Conservation (phyloP, 1,140 invertebrate genomes). For the Heterodera carotae region DNA sequence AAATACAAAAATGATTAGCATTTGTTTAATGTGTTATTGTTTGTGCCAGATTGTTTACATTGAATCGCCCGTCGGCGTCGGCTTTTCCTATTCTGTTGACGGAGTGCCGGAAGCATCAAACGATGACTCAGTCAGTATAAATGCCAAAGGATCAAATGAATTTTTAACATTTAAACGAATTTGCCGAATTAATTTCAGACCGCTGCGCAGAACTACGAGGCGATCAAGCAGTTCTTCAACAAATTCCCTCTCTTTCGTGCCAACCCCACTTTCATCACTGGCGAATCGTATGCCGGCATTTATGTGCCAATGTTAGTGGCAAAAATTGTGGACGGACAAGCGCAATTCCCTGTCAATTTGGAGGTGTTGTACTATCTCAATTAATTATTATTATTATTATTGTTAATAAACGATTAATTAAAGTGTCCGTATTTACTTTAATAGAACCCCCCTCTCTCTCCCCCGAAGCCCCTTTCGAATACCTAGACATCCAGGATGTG, state of each 20-base stretch:
- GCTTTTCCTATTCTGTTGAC: constrained; percentile 34
- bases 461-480: too few species aligned
- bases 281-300: constrained; percentile 67
- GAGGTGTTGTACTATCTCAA: constrained; percentile 6
- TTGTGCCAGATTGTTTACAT: constrained; percentile 59
- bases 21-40: not conserved
- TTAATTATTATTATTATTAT: not conserved
- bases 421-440: too few species aligned
- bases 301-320: constrained; percentile 68
- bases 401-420: too few species aligned
- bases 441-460: too few species aligned
- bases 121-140: constrained; percentile 35
- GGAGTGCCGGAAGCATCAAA: constrained; percentile 24
- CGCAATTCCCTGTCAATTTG: constrained; percentile 5
- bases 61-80: constrained; percentile 51
- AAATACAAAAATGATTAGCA: too few species aligned
- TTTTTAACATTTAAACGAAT: not conserved
- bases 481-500: too few species aligned
- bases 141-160: too few species aligned
- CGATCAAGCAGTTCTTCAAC: constrained; percentile 68
- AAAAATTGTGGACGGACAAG: constrained; percentile 56
- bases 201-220: constrained; percentile 67
- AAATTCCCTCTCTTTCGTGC: constrained; percentile 69
- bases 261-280: constrained; percentile 67
- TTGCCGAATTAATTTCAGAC: constrained; percentile 40